Base-by-base conservation (phyloP, 2,113 vertebrate species). In the Eudyptes chrysolophus region DNA sequence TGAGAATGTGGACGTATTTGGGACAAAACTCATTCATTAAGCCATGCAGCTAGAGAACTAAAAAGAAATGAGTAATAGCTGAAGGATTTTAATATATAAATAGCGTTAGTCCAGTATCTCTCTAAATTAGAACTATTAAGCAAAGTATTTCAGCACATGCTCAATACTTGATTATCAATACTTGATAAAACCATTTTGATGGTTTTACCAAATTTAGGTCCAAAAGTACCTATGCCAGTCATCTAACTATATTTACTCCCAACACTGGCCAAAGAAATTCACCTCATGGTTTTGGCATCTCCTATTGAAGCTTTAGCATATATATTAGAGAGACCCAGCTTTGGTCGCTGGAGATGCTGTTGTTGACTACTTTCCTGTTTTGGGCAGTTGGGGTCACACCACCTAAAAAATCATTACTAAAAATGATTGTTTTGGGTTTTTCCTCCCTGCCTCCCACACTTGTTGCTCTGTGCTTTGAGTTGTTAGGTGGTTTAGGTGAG, bases 21-120 rank as follows among this genome's bases (percentile, higher is more conserved):
- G 78, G 75, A 88, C 79, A 86, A 83, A 93, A 84, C 29, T 81
- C 76, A 83, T 95, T 95, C 78, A 90, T 87, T 74, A 93, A 78
- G 62, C 38, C 54, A 34, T 13, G 30, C 61, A 86, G 85, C 11
- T 46, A 86, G 46, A 88, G 30, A 85, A 5, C 52, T 42, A 34
- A 87, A 79, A 85, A 89, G 10, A 84, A 93, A 84, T 40, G 7
- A 74, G 16, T 76, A 87, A 70, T 84, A 71, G 83, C 27, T 84
- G 58, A 60, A 80, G 36, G 58, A 65, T 42, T 51, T 82, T 54
- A 57, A 58, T 26, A 46, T 51, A 46, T 32, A 69, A 82, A 91
- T 72, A 57, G 27, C 7, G 2, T 49, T 62, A 70, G 42, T 8
- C 46, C 32, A 25, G 14, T 62, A n/a, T 81, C n/a, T 74, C 27